These are phyloP conservation scores for Mastomys coucha DNA, from an alignment of 2,113 vertebrate species.

Conservation along the genomic window DNA sequence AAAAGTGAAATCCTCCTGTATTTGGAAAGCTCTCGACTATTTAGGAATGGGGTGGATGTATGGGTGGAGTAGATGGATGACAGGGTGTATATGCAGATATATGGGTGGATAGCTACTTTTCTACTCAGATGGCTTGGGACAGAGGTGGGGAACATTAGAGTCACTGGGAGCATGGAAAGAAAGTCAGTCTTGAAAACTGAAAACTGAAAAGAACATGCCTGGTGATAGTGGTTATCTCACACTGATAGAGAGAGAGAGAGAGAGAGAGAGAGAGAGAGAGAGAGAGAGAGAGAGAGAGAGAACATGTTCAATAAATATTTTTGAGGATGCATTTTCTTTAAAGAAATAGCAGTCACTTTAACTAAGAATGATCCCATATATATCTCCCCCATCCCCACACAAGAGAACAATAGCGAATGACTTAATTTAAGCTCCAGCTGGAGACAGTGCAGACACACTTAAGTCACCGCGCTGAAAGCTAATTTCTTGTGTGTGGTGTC, in stretches of 20 bases:
- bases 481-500: neutral
- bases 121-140: neutral
- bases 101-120: neutral
- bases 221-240: no score
- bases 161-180: neutral
- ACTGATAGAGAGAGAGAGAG: neutral
- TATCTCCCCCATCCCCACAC: neutral
- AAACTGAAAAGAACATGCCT: neutral
- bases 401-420: neutral
- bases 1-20: neutral
- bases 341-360: neutral
- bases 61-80: neutral
- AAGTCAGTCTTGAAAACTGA: neutral
- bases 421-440: neutral
- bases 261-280: no score
- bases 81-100: no score
- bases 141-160: neutral
- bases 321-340: accelerated
- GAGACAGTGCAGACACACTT: neutral
- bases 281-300: no score
- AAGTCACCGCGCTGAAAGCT: no score
- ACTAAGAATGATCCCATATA: neutral
- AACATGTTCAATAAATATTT: neutral
- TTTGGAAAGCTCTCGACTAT: neutral
- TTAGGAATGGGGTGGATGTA: neutral